Percentiles rank a stretch among this genome's conserved stretches.
Conservation (phyloP, 2,113 vertebrate genomes). For the Mustela nigripes region DNA sequence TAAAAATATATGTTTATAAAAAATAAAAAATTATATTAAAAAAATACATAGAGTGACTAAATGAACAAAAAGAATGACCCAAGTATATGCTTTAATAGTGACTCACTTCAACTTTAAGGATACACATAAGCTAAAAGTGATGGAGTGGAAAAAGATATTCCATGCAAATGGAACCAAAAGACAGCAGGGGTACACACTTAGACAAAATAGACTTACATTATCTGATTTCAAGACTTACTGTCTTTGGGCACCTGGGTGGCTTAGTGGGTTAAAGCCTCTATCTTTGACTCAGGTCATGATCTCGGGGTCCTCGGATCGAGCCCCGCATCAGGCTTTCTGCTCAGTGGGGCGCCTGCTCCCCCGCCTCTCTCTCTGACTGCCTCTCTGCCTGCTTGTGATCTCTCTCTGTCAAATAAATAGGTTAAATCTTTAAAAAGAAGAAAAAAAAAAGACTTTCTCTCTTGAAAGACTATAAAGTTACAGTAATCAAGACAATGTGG, state of each 20-base stretch:
- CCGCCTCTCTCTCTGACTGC: too few relatives aligned
- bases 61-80: not conserved
- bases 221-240: conserved; percentile 19
- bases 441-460: not conserved
- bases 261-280: not conserved
- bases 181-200: not conserved
- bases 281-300: too few relatives aligned
- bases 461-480: not conserved
- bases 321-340: too few relatives aligned
- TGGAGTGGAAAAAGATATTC: not conserved
- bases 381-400: too few relatives aligned
- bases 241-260: not conserved
- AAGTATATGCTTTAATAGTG: not conserved
- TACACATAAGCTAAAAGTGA: not conserved
- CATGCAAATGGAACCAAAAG: not conserved
- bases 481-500: not conserved
- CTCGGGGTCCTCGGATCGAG: too few relatives aligned
- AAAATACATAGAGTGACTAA: not conserved
- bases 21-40: too few relatives aligned
- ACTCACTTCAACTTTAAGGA: not conserved
- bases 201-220: not conserved
- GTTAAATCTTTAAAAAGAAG: too few relatives aligned
- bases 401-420: too few relatives aligned
- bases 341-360: too few relatives aligned
- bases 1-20: too few relatives aligned